Percentiles rank a stretch among this genome's conserved stretches.
These are phyloP conservation scores for Kuschelorhynchus macadamiae DNA, from an alignment of 2,888 invertebrate species.

Conservation along the genomic window DNA sequence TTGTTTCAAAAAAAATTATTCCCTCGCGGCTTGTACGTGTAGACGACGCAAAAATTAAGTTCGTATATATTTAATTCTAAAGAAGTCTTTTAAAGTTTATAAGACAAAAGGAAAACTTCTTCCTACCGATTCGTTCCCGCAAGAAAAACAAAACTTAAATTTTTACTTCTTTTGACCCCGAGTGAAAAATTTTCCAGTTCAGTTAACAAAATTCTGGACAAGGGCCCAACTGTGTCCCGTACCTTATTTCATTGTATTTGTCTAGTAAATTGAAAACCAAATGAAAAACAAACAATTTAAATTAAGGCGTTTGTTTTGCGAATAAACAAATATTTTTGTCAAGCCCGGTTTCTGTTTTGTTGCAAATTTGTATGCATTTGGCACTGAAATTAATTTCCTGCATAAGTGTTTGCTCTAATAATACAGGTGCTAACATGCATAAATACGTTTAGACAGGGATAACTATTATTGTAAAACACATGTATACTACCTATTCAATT, in stretches of 20 bases:
- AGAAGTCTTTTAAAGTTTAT: conserved; percentile 10
- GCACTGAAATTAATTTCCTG: background rate
- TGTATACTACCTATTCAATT: no score
- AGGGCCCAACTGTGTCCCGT: conserved; percentile 12
- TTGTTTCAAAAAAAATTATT: no score
- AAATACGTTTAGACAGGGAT: conserved; percentile 16
- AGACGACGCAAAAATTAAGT: no score
- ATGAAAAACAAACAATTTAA: conserved; percentile 54
- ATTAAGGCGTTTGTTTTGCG: conserved; percentile 53
- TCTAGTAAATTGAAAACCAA: conserved; percentile 54
- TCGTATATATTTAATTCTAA: no score
- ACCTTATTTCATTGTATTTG: conserved; percentile 48
- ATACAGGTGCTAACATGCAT: conserved; percentile 24
- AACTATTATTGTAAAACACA: background rate
- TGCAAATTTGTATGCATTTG: conserved; percentile 1
- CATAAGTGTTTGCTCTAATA: conserved; percentile 22
- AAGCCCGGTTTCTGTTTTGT: conserved; percentile 13
- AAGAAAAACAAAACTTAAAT: conserved; percentile 14
- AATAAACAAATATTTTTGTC: conserved; percentile 29
- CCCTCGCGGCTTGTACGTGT: no score
- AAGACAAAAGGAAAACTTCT: conserved; percentile 8
- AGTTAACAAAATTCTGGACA: conserved; percentile 19
- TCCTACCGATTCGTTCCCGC: background rate
- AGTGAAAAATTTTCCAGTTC: conserved; percentile 21
- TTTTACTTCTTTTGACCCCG: conserved; percentile 12